These are phyloP conservation scores for Caenorhabditis briggsae DNA, from an alignment of 1,140 invertebrate genomes.

Conservation along the genomic window DNA sequence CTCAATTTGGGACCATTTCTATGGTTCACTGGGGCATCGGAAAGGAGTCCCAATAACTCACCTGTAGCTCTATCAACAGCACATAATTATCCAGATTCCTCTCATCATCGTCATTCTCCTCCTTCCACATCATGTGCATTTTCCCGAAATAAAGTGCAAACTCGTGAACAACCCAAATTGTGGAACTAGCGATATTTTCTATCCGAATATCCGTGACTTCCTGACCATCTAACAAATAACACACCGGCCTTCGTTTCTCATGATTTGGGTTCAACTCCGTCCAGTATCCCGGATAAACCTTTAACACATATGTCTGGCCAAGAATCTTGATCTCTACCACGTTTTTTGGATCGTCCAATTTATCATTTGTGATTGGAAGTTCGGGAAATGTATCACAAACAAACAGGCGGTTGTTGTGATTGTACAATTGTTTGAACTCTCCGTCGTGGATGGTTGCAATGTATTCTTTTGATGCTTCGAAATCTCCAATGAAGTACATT, in stretches of 20 bases:
- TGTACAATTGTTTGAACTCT: background rate
- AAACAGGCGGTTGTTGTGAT: background rate
- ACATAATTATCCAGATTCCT: slow-evolving; percentile 11
- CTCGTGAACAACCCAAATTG: background rate
- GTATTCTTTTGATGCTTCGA: background rate
- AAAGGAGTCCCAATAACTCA: background rate
- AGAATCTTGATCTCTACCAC: background rate
- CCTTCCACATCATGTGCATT: background rate
- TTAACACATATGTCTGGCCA: background rate
- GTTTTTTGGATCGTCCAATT: background rate
- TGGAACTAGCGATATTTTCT: background rate
- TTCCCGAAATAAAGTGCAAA: background rate
- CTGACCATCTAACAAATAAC: background rate
- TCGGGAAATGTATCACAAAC: background rate
- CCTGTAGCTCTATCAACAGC: background rate
- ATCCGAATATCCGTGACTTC: background rate
- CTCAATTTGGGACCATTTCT: too few relatives aligned
- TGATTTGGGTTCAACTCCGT: slow-evolving; percentile 18
- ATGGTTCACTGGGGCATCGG: too few relatives aligned
- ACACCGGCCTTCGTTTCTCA: slow-evolving; percentile 9
- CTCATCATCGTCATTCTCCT: background rate
- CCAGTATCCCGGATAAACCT: slow-evolving; percentile 22
- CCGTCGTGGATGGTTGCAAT: background rate
- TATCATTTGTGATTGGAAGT: background rate
- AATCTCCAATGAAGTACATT: slow-evolving; percentile 7